A percentile compares a stretch with the other conserved stretches of the same genome.
Evolutionary conservation across 2,797 vertebrate species (phyloP).

Genomic region (Muscicapa comitata): DNA sequence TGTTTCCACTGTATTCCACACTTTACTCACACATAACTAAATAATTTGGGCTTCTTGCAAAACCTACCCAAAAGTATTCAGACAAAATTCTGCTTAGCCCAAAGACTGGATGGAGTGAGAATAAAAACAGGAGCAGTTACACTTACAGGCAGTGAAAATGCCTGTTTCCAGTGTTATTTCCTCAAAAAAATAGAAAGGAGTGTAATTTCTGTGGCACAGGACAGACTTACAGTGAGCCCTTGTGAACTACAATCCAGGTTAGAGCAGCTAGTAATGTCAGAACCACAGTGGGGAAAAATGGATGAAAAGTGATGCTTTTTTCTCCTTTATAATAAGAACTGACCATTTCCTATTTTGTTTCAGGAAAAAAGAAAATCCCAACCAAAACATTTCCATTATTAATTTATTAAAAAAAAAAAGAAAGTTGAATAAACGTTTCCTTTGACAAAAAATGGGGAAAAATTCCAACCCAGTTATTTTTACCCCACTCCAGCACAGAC

Average conservation of each 20-base stretch:
- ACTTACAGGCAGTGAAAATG: background rate
- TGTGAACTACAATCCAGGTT: background rate
- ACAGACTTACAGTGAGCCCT: background rate
- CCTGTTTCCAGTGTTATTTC: background rate
- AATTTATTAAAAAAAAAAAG: background rate
- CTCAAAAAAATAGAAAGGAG: background rate
- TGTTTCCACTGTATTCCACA: background rate
- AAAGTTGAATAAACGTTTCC: fast-evolving
- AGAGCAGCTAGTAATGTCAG: background rate
- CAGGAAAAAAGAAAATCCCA: background rate
- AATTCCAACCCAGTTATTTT: background rate
- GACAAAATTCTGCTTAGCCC: background rate
- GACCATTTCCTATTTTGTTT: background rate
- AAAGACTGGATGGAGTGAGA: background rate
- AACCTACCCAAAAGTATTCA: background rate
- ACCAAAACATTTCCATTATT: background rate
- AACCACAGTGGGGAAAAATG: background rate
- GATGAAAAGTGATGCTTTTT: background rate
- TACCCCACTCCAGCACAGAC: background rate
- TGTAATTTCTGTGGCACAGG: background rate
- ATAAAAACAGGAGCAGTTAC: background rate
- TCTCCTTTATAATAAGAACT: background rate
- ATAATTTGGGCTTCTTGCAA: background rate
- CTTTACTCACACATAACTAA: background rate
- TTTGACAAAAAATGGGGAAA: background rate